Base-by-base conservation (phyloP, 2,113 vertebrate species). In the Pluvialis apricaria region DNA sequence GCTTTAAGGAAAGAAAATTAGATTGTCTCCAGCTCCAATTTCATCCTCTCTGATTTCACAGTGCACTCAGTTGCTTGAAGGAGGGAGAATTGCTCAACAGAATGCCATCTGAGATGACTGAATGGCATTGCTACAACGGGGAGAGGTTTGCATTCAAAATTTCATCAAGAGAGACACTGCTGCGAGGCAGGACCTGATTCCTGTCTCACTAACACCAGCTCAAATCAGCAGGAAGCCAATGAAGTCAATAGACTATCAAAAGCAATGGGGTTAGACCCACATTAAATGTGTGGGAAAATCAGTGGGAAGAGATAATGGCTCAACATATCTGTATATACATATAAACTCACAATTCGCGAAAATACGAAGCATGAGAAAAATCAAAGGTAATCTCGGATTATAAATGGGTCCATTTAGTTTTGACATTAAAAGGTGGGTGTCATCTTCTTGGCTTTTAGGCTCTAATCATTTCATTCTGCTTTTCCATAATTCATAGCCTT, bases 341-440 rank as follows among this genome's bases (percentile, higher is more conserved):
- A 92, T 72, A 90, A 89, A 91, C 54, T 73, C 32, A 1, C 49
- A 79, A 52, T 82, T 91, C 0, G 0, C 38, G 45, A 79, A 92
- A 95, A 94, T 73, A 90, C 22, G 25, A 91, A 72, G 57, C 44
- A 69, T 16, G 34, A 91, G 40, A 91, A 95, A 96, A 95, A 92
- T 70, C 65, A 94, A 42, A 94, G 34, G 32, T 91, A 96, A 87
- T 94, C 18, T 5, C 0, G 0, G 86, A 82, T 92, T 94, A 89
- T 85, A 92, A 96, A 92, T 58, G 77, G 61, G 83, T 92, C 65
- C 66, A 80, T 94, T 96, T 97, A 87, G 49, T 82, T 95, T 66
- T 96, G 86, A 92, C 94, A 85, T 92, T 92, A 96, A 96, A 94
- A 96, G 78, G 83, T 92, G 70, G 62, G 70, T 94, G 92, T 69